Base-by-base conservation (phyloP, 2,888 invertebrate genomes). In the Drosophila falleni region DNA sequence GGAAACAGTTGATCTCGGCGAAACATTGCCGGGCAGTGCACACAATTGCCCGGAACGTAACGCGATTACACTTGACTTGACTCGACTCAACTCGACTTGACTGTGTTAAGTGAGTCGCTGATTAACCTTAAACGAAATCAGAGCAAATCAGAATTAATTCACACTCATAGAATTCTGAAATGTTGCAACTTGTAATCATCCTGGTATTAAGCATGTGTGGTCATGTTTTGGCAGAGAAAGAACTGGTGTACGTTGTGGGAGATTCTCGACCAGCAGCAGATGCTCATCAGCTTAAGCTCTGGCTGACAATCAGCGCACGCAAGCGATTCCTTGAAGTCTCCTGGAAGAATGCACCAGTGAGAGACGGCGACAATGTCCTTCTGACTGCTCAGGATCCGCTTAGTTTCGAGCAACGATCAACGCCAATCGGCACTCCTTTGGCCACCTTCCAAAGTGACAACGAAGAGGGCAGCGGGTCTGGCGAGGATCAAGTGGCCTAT, bases 291-390 rank as follows among this genome's bases (percentile, higher is more conserved):
- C 35, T 89, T 1, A 86, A 83, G 41, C 59, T 92, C 4, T 92
- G 91, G 91, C 44, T 93, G 5, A 91, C 93, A 15, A 89, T 93
- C 13, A 92, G 92, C 62, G 92, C 93, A 3, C 88, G 89, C 23
- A 81, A 89, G 33, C 89, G 92, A 41, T 90, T 85, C 31, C 49
- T 93, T 11, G 92, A 93, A 63, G 83, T 93, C n/a, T 92, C 92
- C 15, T 93, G 93, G 93, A 80, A 75, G 39, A 89, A 93, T 85
- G 92, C 92, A 0, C 85, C 89, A 1, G 82, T 86, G 0, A 70
- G 71, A 6, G 65, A 71, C 1, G 90, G 87, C 6, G 92, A 93
- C 70, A 77, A 85, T 54, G 85, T 93, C 11, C 63, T 93, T 9
- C 42, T 93, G 46, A 93, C 92, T 4, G 77, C 74, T 3, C 83